Conservation (phyloP, 2,113 vertebrate species). For the Marcusenius ussheri region DNA sequence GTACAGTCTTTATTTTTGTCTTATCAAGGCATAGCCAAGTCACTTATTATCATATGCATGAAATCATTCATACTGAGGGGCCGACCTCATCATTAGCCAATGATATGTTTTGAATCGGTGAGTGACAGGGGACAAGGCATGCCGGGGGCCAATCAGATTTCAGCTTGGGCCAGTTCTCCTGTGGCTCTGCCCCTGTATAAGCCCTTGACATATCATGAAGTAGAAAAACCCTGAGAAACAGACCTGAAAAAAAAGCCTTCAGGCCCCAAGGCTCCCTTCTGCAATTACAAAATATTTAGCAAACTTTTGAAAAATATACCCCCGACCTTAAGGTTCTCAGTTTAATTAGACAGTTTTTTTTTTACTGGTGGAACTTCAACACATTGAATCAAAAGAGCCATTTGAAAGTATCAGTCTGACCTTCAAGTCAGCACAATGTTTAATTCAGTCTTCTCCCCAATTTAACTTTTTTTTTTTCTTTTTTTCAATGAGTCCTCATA, state of each 20-base stretch:
- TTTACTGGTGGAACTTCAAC: neutral
- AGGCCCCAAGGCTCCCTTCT: neutral
- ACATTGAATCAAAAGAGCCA: neutral
- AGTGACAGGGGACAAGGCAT: neutral
- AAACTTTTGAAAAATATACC: constrained; percentile 7
- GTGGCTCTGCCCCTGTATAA: neutral
- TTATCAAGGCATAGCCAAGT: neutral
- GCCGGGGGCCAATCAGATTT: neutral
- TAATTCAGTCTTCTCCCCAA: constrained; percentile 3
- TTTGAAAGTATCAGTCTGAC: neutral
- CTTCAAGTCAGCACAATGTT: constrained; percentile 2
- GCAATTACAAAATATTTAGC: neutral
- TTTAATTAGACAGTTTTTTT: constrained; percentile 3
- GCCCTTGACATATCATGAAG: neutral
- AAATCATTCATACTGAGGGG: neutral
- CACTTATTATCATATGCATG: neutral
- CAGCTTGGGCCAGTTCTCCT: neutral
- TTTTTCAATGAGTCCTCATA: neutral
- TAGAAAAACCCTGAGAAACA: neutral
- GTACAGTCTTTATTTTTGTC: neutral
- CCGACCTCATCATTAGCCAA: neutral
- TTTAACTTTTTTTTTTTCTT: neutral
- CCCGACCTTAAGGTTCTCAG: neutral
- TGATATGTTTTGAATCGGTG: neutral
- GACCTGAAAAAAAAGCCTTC: neutral